Evolutionary conservation across 2,888 invertebrate genomes (phyloP).

Genomic region (Hydrotaea cyrtoneurina): DNA sequence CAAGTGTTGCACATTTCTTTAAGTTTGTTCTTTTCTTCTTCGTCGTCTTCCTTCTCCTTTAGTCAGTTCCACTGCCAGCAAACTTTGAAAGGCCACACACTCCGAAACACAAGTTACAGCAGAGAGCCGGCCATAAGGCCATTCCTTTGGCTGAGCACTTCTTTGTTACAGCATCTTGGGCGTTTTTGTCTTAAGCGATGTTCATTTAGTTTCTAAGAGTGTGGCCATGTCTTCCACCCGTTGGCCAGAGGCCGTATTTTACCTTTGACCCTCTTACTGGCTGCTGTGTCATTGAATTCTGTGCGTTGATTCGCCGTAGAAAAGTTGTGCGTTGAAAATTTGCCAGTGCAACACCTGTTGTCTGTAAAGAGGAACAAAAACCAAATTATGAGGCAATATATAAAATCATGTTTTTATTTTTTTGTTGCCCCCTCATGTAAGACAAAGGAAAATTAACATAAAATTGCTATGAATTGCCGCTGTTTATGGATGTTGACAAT

Average conservation of each 20-base stretch:
- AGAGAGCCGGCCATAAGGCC: conserved; percentile 4
- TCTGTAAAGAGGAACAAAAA: conserved; percentile 36
- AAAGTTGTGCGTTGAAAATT: conserved; percentile 51
- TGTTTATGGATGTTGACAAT: not conserved
- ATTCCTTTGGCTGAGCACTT: not conserved
- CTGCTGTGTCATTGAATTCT: not conserved
- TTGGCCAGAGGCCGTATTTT: conserved; percentile 58
- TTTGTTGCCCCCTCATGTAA: not conserved
- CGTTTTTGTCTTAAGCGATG: not conserved
- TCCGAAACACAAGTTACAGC: too few species aligned
- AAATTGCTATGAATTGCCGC: conserved; percentile 6
- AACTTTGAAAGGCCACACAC: not conserved
- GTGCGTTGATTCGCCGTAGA: not conserved
- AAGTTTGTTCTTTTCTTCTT: conserved; percentile 40
- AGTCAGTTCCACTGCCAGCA: not conserved
- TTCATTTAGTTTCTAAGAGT: not conserved
- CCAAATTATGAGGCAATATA: conserved; percentile 40
- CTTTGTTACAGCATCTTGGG: not conserved
- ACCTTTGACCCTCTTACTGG: conserved; percentile 59
- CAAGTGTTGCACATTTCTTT: conserved; percentile 66
- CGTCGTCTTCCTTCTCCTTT: not conserved
- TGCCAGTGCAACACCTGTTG: conserved; percentile 65
- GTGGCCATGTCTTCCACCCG: conserved; percentile 14
- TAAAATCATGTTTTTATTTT: conserved; percentile 15
- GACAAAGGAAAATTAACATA: conserved; percentile 14